phyloP scores from a whole-genome alignment of 2,113 vertebrate genomes.

The Melanotaenia duboulayi region DNA sequence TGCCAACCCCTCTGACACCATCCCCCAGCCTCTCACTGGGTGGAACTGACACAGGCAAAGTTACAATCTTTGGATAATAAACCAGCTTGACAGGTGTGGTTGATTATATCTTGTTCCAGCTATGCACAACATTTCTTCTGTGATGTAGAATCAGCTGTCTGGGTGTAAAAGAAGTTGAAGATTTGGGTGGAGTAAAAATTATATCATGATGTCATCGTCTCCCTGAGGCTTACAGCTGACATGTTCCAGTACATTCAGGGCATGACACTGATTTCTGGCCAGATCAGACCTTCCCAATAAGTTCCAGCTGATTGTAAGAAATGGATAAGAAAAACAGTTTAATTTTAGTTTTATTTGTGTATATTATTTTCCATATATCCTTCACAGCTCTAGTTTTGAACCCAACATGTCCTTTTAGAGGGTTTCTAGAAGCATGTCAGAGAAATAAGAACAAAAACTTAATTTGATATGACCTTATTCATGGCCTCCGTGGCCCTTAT shows the following conservation, averaged over 20 bases:
- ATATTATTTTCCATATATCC: background rate
- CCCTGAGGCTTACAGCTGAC: conserved; percentile 4
- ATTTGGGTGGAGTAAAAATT: conserved; percentile 31
- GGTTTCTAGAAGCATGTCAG: background rate
- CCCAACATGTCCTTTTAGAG: background rate
- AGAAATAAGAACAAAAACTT: background rate
- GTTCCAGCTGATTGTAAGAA: conserved; percentile 20
- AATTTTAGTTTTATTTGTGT: background rate
- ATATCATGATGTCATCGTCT: conserved; percentile 56
- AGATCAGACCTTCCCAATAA: background rate
- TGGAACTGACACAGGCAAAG: conserved; percentile 13
- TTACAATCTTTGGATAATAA: conserved; percentile 24
- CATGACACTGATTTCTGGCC: conserved; percentile 26
- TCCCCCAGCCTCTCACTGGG: background rate
- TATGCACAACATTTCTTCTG: background rate
- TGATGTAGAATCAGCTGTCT: conserved; percentile 19
- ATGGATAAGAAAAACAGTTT: background rate
- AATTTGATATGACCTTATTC: background rate
- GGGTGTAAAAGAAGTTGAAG: background rate
- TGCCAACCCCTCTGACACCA: background rate
- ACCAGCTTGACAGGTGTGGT: conserved; percentile 17
- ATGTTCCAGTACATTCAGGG: conserved; percentile 47
- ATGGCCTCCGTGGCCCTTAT: background rate
- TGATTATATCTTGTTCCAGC: background rate
- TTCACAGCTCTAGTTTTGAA: background rate